Percentiles rank a stretch among this genome's conserved stretches.
Conservation (phyloP, 2,797 vertebrate species). For the Nyctibius grandis region DNA sequence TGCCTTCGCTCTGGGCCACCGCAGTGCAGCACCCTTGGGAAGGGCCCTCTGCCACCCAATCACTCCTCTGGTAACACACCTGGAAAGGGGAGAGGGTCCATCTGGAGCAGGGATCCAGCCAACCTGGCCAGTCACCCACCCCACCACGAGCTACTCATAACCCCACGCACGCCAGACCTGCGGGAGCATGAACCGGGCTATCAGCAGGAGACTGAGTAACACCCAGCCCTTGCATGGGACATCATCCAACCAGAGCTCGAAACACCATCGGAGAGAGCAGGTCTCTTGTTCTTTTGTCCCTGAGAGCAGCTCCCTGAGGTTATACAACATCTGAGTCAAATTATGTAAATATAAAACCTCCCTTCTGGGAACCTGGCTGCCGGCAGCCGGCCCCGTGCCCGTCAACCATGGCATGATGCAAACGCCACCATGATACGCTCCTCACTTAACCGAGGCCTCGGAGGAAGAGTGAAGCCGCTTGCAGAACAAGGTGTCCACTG, state of each 20-base stretch:
- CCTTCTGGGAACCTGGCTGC: background rate
- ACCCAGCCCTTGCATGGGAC: background rate
- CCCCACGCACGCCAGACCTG: accelerated
- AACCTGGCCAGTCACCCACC: too few relatives aligned
- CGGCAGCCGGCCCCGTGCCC: background rate
- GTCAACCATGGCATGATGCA: background rate
- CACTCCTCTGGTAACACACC: too few relatives aligned
- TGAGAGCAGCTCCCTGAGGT: background rate
- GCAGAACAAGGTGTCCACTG: background rate
- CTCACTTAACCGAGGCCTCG: background rate
- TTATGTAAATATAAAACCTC: background rate
- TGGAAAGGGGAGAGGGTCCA: background rate
- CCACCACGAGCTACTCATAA: background rate
- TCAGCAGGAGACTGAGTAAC: background rate
- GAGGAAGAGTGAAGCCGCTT: background rate
- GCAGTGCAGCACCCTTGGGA: background rate
- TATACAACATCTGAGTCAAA: background rate
- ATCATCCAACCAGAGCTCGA: background rate
- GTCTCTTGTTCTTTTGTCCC: background rate
- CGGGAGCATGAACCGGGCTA: background rate
- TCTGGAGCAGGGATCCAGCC: background rate
- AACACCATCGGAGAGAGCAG: background rate
- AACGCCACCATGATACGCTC: background rate
- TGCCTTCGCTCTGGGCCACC: background rate
- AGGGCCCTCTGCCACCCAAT: background rate